A percentile compares a stretch with the other conserved stretches of the same genome.
These are phyloP conservation scores for Eumerus sabulonum DNA, from an alignment of 2,888 invertebrate genomes.

Conservation along the genomic window DNA sequence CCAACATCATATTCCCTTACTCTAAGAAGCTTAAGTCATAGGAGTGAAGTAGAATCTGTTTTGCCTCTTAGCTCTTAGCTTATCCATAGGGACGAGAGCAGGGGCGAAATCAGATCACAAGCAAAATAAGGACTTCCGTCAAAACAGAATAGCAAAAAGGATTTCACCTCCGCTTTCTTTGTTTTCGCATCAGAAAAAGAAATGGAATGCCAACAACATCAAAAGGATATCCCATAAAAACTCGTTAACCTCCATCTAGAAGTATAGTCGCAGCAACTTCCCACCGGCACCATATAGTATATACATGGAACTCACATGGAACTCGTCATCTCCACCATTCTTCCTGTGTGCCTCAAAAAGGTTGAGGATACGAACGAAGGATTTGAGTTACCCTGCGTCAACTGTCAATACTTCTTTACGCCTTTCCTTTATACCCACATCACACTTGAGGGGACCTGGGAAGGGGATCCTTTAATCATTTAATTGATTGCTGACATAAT, in stretches of 20 bases:
- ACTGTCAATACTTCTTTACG: constrained; percentile 48
- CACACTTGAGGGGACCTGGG: constrained; percentile 10
- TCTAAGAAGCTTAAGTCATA: too few species aligned
- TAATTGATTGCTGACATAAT: background rate
- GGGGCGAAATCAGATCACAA: constrained; percentile 47
- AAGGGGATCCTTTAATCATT: too few species aligned
- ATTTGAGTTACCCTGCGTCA: constrained; percentile 28
- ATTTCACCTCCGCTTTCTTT: constrained; percentile 14
- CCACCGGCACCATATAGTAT: constrained; percentile 6
- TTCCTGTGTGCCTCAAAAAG: too few species aligned
- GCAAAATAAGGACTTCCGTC: constrained; percentile 34
- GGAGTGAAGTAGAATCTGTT: too few species aligned
- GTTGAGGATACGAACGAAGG: constrained; percentile 20
- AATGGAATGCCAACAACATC: constrained; percentile 12
- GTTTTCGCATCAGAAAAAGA: constrained; percentile 4
- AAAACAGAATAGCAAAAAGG: constrained; percentile 11
- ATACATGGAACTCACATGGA: background rate
- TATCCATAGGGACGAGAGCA: too few species aligned
- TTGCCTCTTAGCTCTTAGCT: too few species aligned
- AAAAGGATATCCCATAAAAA: constrained; percentile 33
- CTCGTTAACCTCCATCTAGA: constrained; percentile 49
- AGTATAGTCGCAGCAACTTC: constrained; percentile 39
- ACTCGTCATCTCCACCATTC: background rate
- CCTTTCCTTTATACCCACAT: constrained; percentile 12
- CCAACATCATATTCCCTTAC: too few species aligned